phyloP scores from a whole-genome alignment of 2,113 vertebrate species.

The Phaethornis superciliosus region DNA sequence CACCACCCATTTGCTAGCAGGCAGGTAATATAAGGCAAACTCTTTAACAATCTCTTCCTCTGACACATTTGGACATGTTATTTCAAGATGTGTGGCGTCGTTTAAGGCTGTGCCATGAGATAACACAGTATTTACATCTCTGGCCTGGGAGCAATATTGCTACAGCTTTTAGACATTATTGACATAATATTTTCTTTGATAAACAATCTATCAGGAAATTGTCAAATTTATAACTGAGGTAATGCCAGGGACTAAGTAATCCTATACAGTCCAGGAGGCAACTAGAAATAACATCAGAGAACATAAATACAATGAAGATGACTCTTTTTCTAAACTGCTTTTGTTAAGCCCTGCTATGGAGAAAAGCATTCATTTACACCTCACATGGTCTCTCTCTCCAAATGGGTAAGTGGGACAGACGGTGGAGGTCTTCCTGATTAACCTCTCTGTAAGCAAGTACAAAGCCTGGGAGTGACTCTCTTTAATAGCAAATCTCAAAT shows the following conservation, averaged over 20 bases:
- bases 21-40: constrained; percentile 69
- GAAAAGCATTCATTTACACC: background rate
- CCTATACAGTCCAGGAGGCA: background rate
- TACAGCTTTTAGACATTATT: constrained; percentile 44
- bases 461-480: background rate
- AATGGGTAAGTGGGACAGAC: background rate
- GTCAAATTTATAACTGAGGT: constrained; percentile 20
- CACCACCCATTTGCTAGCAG: constrained; percentile 69
- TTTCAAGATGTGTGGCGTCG: constrained; percentile 69
- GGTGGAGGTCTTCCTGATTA: background rate
- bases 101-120: constrained; percentile 64
- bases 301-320: background rate
- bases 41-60: constrained; percentile 63
- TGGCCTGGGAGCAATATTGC: constrained; percentile 35
- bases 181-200: constrained; percentile 51
- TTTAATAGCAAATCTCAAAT: background rate
- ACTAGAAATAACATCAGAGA: background rate
- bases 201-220: constrained; percentile 38
- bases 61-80: constrained; percentile 72
- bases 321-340: background rate
- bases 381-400: background rate
- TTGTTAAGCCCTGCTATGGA: background rate
- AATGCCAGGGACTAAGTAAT: background rate
- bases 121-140: constrained; percentile 63
- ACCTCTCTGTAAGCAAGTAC: background rate